Evolutionary conservation across 2,113 vertebrate species (phyloP), one percentile per base, ranked within the genome.

Genomic region (Peromyscus californicus): DNA sequence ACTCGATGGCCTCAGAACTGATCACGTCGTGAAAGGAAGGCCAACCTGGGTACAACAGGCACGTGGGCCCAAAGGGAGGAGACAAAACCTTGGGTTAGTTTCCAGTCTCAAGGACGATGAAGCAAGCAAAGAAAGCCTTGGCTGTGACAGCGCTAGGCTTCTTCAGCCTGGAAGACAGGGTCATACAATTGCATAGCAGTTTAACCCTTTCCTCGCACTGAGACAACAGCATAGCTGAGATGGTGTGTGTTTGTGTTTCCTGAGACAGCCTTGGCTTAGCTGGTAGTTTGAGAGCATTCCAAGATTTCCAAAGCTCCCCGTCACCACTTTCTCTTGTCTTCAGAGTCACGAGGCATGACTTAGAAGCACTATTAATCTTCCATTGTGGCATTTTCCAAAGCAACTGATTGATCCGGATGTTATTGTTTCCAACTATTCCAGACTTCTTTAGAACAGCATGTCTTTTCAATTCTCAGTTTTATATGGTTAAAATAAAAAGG

Each of bases 11-110:
- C 15, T 99, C 99, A 0, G 99, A 98, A 96, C 98, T 99, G 96
- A 99, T 93, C 90, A 99, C 98, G 92, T 99, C 99, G 5, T 98
- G 99, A 99, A 99, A 99, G 9, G 99, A 99, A 33, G 99, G 99
- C 99, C 99, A 99, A 87, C 99, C 99, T 99, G 97, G n/a, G 94
- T 90, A 95, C 21, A 93, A 76, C 29, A 36, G 61, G 26, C 93
- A 97, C 8, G 48, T 48, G 36, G 84, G 67, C 7, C 3, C n/a
- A 4, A 88, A 65, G 36, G 78, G 63, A 74, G 21, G 84, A 45
- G 61, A 96, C 9, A 97, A 42, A 95, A 78, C 9, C 72, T 76
- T 72, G 15, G 11, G 63, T 98, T 96, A 97, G 45, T 91, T 33
- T 51, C 3, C 39, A 36, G 13, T 94, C 89, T 92, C 79, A 87